Evolutionary conservation across 1,140 invertebrate genomes (phyloP), one percentile per base, ranked within the genome.

Genomic region (Rhagoletis zephyria): DNA sequence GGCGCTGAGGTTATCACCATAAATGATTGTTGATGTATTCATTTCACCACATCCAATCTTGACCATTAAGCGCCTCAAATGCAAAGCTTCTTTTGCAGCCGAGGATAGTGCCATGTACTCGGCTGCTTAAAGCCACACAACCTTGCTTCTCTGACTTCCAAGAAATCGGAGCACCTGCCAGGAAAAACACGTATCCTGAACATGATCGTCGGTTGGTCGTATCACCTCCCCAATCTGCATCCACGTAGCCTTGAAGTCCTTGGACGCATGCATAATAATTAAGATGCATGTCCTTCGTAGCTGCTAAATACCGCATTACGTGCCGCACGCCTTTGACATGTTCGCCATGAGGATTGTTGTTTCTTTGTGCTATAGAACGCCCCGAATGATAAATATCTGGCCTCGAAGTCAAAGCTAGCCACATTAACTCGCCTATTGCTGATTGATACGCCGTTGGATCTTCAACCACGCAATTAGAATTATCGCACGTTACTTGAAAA

Each of bases 71-170:
- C 89, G 88, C 81, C 81, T 88, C 85, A 90, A 88, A 88, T 87
- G 90, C 56, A 89, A 88, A 19, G 89, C 88, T 89, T 91, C 89
- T 88, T 89, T 90, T 48, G 88, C 77, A 59, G 89, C 90, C 60
- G 91, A 89, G 45, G 88, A 87, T 9, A 93, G 64, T 12, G 90
- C 91, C 87, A 93, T 90, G 86, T 65, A 65, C 30, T 65, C 64
- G 16, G 19, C 89, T 93, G 40, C 90, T 92, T 40, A 93, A 85
- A 30, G 93, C 89, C 0, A 93, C 90, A 30, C 88, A 90, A 67
- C 60, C 86, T 88, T 94, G 93, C 64, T 93, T 93, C 60, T 88
- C 88, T 40, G 87, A 88, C 81, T 89, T 85, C 90, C 91, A 93
- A 7, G 89, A 89, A 45, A 93, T 88, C 14, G 89, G 86, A 30